Evolutionary conservation across 30 jellyfish, hydroid and myxozoan genomes (phyloP), one percentile per base, ranked within the genome.

Genomic region (Rhopilema esculentum): DNA sequence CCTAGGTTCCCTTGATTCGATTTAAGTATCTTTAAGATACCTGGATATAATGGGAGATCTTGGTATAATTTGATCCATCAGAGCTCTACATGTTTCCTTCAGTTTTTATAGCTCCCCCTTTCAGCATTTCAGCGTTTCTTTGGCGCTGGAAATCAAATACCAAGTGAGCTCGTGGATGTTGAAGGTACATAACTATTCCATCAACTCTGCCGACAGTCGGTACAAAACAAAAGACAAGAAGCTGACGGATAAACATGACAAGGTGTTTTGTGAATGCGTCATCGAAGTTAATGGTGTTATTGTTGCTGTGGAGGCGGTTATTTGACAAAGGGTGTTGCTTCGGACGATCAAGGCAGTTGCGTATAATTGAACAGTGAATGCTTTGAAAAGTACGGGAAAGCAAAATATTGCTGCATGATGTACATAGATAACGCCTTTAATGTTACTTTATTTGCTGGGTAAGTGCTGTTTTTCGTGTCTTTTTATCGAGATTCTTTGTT

Each of bases 281-380:
- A 63, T 63, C 16, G 72, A n/a, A n/a, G 57, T 63, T 63, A n/a
- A 63, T n/a, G 29, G 29, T 63, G 72, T 63, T 63, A 40, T 18
- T 66, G 84, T 73, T 1, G 33, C 84, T 32, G 84, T 31, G 84
- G 27, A 73, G 84, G 84, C 63, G 84, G 15, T 2, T 17, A 1
- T 4, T 31, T 73, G 84, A 73, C 84, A 73, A 73, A 73, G 84
- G 84, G 84, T 73, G 84, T 73, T 73, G 84, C 57, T 40, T 40
- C 57, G 57, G 57, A 40, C 57, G 57, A 12, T 12, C 9, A 40
- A 12, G 12, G 6, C 9, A 40, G 57, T 40, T 12, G 12, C 6
- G 57, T 40, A 2, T 40, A 2, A 40, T 12, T 40, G 57, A 40
- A 12, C 57, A 40, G 57, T 12, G 12, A 40, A 40, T 40, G 57